A percentile compares a stretch with the other conserved stretches of the same genome.
phyloP scores from a whole-genome alignment of 2,113 vertebrate genomes.

The Colius striatus region DNA sequence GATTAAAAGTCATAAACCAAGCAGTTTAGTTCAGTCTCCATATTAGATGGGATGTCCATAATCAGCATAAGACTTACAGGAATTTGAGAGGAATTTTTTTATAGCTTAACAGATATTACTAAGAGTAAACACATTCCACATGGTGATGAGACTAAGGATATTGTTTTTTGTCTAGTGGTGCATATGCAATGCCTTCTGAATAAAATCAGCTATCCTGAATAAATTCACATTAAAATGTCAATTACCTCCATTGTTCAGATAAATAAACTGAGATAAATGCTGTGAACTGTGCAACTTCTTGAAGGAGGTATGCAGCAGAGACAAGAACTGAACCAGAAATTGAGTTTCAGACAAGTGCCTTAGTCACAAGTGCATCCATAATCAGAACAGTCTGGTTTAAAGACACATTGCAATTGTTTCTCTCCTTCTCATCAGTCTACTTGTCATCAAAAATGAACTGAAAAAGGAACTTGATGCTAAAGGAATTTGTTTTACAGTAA shows the following conservation, averaged over 20 bases:
- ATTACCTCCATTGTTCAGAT: background rate
- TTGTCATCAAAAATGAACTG: background rate
- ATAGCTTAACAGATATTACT: background rate
- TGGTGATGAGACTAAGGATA: background rate
- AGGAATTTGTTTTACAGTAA: background rate
- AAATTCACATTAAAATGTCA: background rate
- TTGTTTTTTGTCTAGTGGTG: background rate
- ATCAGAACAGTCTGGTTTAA: slow-evolving; percentile 8
- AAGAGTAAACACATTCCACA: background rate
- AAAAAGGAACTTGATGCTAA: background rate
- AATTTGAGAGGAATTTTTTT: background rate
- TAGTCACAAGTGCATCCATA: background rate
- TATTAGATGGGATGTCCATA: background rate
- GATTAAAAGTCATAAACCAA: background rate
- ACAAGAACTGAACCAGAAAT: background rate
- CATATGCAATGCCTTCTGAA: background rate
- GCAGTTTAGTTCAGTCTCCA: background rate
- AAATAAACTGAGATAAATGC: background rate
- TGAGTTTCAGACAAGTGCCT: background rate
- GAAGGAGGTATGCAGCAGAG: background rate
- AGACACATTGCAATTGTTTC: background rate
- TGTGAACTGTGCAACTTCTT: background rate
- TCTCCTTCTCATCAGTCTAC: background rate
- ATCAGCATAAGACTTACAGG: background rate
- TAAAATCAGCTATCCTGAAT: background rate